Evolutionary conservation across 1,140 invertebrate genomes (phyloP).

Genomic region (Zaprionus inermis): DNA sequence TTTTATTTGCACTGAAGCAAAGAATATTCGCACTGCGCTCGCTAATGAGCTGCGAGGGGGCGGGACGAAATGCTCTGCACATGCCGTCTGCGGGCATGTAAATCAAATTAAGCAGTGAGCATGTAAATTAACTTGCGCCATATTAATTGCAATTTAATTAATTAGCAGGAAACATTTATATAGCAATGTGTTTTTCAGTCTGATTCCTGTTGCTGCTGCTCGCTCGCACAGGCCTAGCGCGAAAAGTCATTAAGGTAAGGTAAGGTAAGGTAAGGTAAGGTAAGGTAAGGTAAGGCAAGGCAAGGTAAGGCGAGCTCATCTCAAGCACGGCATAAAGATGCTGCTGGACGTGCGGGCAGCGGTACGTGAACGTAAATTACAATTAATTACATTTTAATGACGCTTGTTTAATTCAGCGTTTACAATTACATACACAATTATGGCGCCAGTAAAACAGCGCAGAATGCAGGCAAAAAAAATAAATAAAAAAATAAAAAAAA

Average conservation of each 20-base stretch:
- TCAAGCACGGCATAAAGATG: conserved; percentile 49
- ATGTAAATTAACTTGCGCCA: conserved; percentile 80
- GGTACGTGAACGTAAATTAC: conserved; percentile 78
- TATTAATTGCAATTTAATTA: conserved; percentile 82
- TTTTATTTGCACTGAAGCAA: conserved; percentile 22
- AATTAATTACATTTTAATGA: conserved; percentile 84
- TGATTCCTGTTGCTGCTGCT: not conserved
- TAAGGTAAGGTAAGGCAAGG: too few relatives aligned
- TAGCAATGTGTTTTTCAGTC: conserved; percentile 17
- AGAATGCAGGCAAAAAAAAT: conserved; percentile 9
- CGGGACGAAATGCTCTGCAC: too few relatives aligned
- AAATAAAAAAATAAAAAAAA: conserved; percentile 6
- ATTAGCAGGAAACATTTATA: conserved; percentile 57
- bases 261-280: too few relatives aligned
- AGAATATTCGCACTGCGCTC: conserved; percentile 51
- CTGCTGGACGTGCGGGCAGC: conserved; percentile 56
- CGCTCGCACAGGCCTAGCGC: conserved; percentile 10
- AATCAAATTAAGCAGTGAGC: conserved; percentile 76
- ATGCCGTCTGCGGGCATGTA: conserved; percentile 39
- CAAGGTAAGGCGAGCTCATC: conserved; percentile 46
- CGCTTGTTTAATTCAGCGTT: conserved; percentile 83
- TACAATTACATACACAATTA: conserved; percentile 83
- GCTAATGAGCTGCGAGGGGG: conserved; percentile 39
- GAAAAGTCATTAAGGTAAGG: conserved; percentile 38
- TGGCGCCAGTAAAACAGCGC: conserved; percentile 39